Evolutionary conservation across 2,888 invertebrate species (phyloP).

Genomic region (Prostheceraeus crozeri): DNA sequence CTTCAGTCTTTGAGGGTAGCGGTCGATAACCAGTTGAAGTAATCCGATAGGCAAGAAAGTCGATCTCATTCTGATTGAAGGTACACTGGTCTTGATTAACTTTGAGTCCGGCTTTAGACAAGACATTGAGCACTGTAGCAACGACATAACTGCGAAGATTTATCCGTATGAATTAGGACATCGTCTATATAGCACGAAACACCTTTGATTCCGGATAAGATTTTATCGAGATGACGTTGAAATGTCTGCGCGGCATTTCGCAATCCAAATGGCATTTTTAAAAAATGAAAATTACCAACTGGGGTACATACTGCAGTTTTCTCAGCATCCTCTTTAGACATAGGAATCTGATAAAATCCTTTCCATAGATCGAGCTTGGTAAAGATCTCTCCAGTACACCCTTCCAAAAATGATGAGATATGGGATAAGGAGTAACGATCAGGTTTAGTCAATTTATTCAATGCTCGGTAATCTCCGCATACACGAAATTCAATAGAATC

Average conservation of each 20-base stretch:
- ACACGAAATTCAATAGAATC: no score
- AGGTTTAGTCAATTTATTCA: no score
- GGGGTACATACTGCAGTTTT: slow-evolving; percentile 33
- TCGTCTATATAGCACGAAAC: slow-evolving; percentile 13
- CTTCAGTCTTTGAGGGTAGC: no score
- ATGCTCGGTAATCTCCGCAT: no score
- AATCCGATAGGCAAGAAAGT: no score
- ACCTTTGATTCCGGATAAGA: neutral
- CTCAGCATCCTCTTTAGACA: slow-evolving; percentile 10
- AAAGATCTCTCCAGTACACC: no score
- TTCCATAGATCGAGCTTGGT: no score
- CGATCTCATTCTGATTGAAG: neutral
- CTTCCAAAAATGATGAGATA: no score
- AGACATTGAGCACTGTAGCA: neutral
- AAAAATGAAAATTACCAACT: slow-evolving; percentile 33
- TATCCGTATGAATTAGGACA: slow-evolving; percentile 11
- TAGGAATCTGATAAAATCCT: slow-evolving; percentile 34
- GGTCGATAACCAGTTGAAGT: no score
- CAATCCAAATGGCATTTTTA: slow-evolving; percentile 27
- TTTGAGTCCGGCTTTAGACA: neutral
- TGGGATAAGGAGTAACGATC: no score
- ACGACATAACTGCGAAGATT: neutral
- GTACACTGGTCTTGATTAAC: slow-evolving; percentile 1
- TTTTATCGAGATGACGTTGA: slow-evolving; percentile 5
- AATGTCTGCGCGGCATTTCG: slow-evolving; percentile 32